A percentile compares a stretch with the other conserved stretches of the same genome.
These are phyloP conservation scores for Graptemys geographica DNA, from an alignment of 2,797 vertebrate genomes.

Conservation along the genomic window DNA sequence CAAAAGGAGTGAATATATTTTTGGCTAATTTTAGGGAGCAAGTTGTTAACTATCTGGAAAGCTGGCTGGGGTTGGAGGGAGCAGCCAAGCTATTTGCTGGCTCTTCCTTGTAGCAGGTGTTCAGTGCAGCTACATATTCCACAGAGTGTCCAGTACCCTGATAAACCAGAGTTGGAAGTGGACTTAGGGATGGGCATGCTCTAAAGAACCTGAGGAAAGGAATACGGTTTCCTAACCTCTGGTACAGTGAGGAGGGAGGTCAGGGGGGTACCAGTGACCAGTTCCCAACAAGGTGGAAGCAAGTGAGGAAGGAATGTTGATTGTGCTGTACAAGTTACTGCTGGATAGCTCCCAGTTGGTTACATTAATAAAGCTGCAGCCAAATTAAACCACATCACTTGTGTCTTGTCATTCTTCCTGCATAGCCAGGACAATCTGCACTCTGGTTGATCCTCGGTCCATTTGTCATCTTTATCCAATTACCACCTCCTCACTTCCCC, in stretches of 20 bases:
- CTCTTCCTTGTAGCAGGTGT: too few species aligned
- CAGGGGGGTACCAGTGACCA: not conserved
- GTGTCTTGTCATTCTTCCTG: not conserved
- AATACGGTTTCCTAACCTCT: too few species aligned
- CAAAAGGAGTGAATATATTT: too few species aligned
- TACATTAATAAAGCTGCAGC: not conserved
- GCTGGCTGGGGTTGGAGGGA: too few species aligned
- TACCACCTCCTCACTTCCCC: not conserved
- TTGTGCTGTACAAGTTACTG: not conserved
- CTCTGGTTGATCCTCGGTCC: not conserved
- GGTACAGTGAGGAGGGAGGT: not conserved
- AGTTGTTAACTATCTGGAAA: too few species aligned
- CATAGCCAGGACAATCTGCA: not conserved
- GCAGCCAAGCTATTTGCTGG: too few species aligned
- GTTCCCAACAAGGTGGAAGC: not conserved
- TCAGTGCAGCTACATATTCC: too few species aligned
- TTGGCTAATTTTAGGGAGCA: too few species aligned
- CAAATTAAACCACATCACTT: not conserved
- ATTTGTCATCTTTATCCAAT: not conserved
- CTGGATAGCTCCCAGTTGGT: not conserved
- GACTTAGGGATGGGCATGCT: not conserved
- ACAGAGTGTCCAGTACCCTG: too few species aligned
- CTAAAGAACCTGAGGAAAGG: not conserved
- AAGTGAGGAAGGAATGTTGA: not conserved
- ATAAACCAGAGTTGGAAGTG: not conserved